Conservation (phyloP, 1,140 invertebrate genomes). For the Aradophagus sp. region DNA sequence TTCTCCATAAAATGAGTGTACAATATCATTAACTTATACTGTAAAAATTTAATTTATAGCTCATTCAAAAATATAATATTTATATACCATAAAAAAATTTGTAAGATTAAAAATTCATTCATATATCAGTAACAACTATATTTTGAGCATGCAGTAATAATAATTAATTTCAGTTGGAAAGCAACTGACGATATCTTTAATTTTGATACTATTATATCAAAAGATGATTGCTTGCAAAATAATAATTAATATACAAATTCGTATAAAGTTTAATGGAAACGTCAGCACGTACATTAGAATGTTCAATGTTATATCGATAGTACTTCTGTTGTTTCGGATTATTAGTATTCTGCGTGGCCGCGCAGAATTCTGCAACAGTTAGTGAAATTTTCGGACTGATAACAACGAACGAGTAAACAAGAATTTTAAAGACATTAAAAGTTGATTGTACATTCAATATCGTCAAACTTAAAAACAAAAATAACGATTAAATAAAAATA, state of each 20-base stretch:
- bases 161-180: too few relatives aligned
- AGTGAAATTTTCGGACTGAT: constrained; percentile 36
- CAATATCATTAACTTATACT: too few relatives aligned
- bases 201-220: constrained; percentile 3
- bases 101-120: too few relatives aligned
- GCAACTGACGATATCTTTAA: too few relatives aligned
- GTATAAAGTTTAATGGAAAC: constrained; percentile 41
- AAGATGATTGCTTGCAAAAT: constrained; percentile 28
- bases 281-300: constrained; percentile 29
- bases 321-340: constrained; percentile 17
- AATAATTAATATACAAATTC: constrained; percentile 33
- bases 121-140: too few relatives aligned
- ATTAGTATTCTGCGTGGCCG: constrained; percentile 30
- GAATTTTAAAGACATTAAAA: constrained; percentile 30
- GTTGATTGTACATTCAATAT: constrained; percentile 16
- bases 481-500: too few relatives aligned
- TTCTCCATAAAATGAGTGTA: too few relatives aligned
- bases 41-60: too few relatives aligned
- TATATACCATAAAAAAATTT: too few relatives aligned
- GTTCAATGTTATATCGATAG: constrained; percentile 31
- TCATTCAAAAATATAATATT: too few relatives aligned
- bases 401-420: constrained; percentile 44
- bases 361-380: constrained; percentile 20
- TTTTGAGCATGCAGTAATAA: too few relatives aligned
- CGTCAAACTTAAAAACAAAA: constrained; percentile 5